Evolutionary conservation across 2,888 invertebrate genomes (phyloP).

Genomic region (Mimumesa dahlbomi): DNA sequence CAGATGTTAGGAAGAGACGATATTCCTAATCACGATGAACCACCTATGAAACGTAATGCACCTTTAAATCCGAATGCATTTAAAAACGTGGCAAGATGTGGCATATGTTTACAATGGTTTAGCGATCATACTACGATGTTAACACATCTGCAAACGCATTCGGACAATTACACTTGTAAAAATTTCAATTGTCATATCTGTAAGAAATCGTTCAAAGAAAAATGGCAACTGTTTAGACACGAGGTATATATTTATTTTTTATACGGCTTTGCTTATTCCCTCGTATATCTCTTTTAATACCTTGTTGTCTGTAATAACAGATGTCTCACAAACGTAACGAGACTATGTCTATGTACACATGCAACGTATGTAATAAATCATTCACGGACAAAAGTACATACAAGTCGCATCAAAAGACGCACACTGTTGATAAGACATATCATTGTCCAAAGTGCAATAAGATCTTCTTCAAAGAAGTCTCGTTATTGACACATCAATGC

Average conservation of each 20-base stretch:
- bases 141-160: constrained; percentile 71
- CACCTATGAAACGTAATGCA: constrained; percentile 58
- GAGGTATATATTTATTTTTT: constrained; percentile 62
- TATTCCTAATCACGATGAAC: constrained; percentile 51
- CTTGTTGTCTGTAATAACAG: constrained; percentile 44
- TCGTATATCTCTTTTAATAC: not conserved
- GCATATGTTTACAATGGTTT: constrained; percentile 73
- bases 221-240: constrained; percentile 73
- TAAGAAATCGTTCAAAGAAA: constrained; percentile 74
- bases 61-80: constrained; percentile 47
- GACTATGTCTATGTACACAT: constrained; percentile 48
- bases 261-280: not conserved
- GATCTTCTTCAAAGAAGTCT: constrained; percentile 75
- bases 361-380: constrained; percentile 67
- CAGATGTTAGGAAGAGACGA: constrained; percentile 65
- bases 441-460: constrained; percentile 75
- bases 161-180: constrained; percentile 67
- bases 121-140: constrained; percentile 74
- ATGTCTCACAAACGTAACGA: constrained; percentile 68
- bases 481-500: constrained; percentile 71
- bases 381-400: constrained; percentile 65
- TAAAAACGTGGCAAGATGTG: constrained; percentile 72
- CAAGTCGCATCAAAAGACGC: constrained; percentile 69
- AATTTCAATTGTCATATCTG: constrained; percentile 69
- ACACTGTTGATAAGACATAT: constrained; percentile 71